These are phyloP conservation scores for Helleia helle DNA, from an alignment of 2,888 invertebrate genomes.

Conservation along the genomic window DNA sequence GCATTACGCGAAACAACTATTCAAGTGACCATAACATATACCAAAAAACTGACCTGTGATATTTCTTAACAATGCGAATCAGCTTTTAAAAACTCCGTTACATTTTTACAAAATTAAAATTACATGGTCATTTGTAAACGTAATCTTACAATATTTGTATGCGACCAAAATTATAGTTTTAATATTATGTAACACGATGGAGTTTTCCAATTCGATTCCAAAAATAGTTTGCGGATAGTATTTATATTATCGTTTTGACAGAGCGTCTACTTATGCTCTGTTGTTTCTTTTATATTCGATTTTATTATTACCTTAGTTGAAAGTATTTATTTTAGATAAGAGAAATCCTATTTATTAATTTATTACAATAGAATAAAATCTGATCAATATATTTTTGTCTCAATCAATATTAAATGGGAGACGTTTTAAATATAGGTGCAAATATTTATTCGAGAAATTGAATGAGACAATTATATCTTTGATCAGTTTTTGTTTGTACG, in stretches of 20 bases:
- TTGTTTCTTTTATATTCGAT: conserved; percentile 17
- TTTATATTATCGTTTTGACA: conserved; percentile 19
- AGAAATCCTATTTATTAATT: conserved; percentile 51
- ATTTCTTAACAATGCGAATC: conserved; percentile 40
- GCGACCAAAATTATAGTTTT: too few species aligned
- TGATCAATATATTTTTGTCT: conserved; percentile 37
- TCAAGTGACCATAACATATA: conserved; percentile 71
- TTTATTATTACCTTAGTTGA: conserved; percentile 41
- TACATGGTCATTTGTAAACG: background rate
- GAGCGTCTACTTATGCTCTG: conserved; percentile 22
- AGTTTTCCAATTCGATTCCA: conserved; percentile 5
- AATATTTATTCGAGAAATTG: conserved; percentile 46
- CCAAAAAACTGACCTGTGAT: conserved; percentile 49
- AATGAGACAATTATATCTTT: conserved; percentile 39
- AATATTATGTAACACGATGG: too few species aligned
- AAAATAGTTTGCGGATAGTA: conserved; percentile 13
- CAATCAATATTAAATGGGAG: conserved; percentile 49
- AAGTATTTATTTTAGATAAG: conserved; percentile 26
- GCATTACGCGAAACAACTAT: conserved; percentile 88
- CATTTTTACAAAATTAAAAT: too few species aligned
- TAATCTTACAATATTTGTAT: background rate
- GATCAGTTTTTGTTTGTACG: conserved; percentile 13
- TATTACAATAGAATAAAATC: conserved; percentile 26
- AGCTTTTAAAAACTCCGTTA: conserved; percentile 7
- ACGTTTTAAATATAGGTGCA: conserved; percentile 68